phyloP scores from a whole-genome alignment of 2,888 invertebrate genomes.

The Ariolimax columbianus region DNA sequence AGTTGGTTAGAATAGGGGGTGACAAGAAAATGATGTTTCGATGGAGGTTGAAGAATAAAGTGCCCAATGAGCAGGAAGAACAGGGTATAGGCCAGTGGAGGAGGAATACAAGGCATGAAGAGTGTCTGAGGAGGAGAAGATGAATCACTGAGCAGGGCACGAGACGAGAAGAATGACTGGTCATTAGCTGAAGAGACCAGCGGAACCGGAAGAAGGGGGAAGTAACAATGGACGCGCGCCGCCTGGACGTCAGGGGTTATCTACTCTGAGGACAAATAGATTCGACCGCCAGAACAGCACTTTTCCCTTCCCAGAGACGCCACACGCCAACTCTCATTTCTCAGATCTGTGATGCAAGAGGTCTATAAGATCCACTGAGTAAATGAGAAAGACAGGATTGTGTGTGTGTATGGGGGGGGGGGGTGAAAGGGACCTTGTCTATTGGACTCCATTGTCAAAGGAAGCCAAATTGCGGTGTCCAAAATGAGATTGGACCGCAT shows the following conservation, averaged over 20 bases:
- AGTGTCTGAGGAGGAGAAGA: slow-evolving; percentile 9
- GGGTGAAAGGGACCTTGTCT: neutral
- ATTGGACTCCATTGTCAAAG: slow-evolving; percentile 17
- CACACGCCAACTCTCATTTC: slow-evolving; percentile 28
- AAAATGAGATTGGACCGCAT: slow-evolving; percentile 27
- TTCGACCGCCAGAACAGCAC: slow-evolving; percentile 32
- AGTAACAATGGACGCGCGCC: slow-evolving; percentile 46
- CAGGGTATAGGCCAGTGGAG: neutral
- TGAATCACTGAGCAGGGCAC: slow-evolving; percentile 35
- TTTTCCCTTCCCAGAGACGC: neutral
- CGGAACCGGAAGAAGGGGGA: slow-evolving; percentile 47
- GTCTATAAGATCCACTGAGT: neutral
- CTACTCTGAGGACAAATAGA: slow-evolving; percentile 47
- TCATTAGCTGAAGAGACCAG: slow-evolving; percentile 47
- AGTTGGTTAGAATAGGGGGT: neutral
- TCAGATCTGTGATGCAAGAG: slow-evolving; percentile 29
- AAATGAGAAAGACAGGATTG: slow-evolving; percentile 2
- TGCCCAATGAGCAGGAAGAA: neutral
- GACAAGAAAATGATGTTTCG: slow-evolving; percentile 12
- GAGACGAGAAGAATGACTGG: slow-evolving; percentile 40
- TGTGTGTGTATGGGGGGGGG: neutral
- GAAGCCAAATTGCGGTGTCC: slow-evolving; percentile 8
- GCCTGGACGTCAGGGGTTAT: slow-evolving; percentile 48
- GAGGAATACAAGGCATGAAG: neutral
- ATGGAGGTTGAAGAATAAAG: neutral